Base-by-base conservation (phyloP, 2,888 invertebrate species). In the Caenorhabditis sp. region DNA sequence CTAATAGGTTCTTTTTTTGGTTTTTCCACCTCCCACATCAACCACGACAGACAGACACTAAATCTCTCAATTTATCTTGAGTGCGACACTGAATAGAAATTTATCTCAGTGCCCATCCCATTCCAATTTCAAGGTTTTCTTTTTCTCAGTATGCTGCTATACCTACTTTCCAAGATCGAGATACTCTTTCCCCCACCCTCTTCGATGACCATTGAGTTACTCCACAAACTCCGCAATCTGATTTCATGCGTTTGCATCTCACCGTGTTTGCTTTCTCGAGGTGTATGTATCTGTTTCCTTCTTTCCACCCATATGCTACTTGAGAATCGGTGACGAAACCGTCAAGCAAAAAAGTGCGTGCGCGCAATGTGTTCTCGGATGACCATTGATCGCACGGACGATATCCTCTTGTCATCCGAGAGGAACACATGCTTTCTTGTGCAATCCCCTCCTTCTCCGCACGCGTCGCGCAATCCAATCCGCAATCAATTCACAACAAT, bases 261-360 rank as follows among this genome's bases (percentile, higher is more conserved):
- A n/a, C n/a, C n/a, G 55, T 74, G 65, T 74, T 74, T 74, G 65
- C 51, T 47, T 74, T 74, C 65, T 55, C 70, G 50, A 35, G 26
- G 56, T 47, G 28, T 51, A 26, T 56, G 47, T 71, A 74, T 74
- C 65, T 74, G 65, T 74, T 65, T 74, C 74, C 47, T 50, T 44
- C 32, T 18, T 56, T 20, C 37, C 62, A 24, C 26, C n/a, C 40
- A 13, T 64, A n/a, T 24, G 28, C 13, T 65, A 74, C 74, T 74
- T 74, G 74, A 74, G 74, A 40, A 60, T 74, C 65, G 65, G 51
- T 74, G 74, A 74, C 74, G 74, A 74, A 74, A 74, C 65, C 58
- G 74, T 74, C 58, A 74, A 74, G 40, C 40, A 74, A 74, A 74
- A 72, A 47, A 47, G 65, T 65, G 65, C 74, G 65, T n/a, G 64